Evolutionary conservation across 2,113 vertebrate genomes (phyloP).

Genomic region (Labeo catla): DNA sequence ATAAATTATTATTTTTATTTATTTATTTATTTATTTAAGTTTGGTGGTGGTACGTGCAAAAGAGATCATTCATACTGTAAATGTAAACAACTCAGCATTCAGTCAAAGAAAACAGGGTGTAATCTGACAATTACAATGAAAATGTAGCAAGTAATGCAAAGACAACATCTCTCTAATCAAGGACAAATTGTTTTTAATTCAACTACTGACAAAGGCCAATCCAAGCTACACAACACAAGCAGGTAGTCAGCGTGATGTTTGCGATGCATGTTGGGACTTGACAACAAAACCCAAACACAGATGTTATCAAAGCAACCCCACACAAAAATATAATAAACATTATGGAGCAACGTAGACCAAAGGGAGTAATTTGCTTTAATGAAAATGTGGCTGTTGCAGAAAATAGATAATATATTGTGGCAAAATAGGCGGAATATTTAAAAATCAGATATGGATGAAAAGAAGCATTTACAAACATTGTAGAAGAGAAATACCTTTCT

Average conservation of each 20-base stretch:
- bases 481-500: background rate
- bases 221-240: conserved; percentile 4
- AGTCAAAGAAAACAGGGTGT: background rate
- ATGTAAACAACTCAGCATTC: background rate
- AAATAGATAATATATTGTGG: background rate
- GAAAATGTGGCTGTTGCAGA: background rate
- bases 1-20: no score
- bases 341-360: background rate
- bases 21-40: background rate
- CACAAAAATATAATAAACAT: background rate
- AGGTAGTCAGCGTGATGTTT: conserved; percentile 15
- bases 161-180: conserved; percentile 1
- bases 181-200: background rate
- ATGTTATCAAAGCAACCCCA: conserved; percentile 24
- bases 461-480: background rate
- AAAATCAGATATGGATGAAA: background rate
- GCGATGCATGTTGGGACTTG: conserved; percentile 48
- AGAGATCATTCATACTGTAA: background rate
- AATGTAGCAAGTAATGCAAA: background rate
- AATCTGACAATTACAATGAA: background rate
- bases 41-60: background rate
- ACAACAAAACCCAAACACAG: conserved; percentile 31
- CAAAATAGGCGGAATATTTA: background rate
- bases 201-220: background rate
- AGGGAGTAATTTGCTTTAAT: no score